Base-by-base conservation (phyloP, 53 echinoderm and acorn worm genomes). In the Holothuria scabra region DNA sequence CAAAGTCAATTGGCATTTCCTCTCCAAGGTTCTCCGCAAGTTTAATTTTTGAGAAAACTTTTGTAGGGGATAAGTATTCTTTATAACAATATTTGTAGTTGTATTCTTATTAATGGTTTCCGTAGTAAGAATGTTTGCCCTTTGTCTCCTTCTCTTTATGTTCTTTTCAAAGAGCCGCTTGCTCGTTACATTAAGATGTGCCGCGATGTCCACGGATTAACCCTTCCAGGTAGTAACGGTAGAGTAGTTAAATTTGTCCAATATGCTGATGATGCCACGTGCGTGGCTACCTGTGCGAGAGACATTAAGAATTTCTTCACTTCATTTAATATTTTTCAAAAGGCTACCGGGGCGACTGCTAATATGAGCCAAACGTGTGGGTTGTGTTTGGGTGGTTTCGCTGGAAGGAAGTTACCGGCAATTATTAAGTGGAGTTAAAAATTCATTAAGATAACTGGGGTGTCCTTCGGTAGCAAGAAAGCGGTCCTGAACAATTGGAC, bases 251-350 rank as follows among this genome's bases (percentile, higher is more conserved):
- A 88, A 75, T 21, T 88, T 14, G 31, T 88, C 9, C 88, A 88
- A 37, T 76, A 75, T 58, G 82, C 87, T 4, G 87, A 87, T 33
- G 87, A 87, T 87, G 83, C 87, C 22, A 87, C 87, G 18, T 87
- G 87, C 60, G 46, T 87, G 11, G 74, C 82, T 5, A 87, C 87
- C 0, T 60, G 37, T 8, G 69, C 38, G 12, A 37, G 28, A 29
- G 87, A 87, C 46, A 41, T 87, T 2, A 29, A 46, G 8, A 8
- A 5, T 4, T 86, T 65, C 56, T 78, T 86, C 56, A 75, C 38
- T 3, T 29, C 86, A 29, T 46, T 78, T 24, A n/a, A 13, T 12
- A 10, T 81, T 18, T 87, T 81, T 80, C 66, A 87, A 16, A 87
- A 46, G 23, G 87, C 87, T 16, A 67, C 81, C 1, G 81, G 80